Evolutionary conservation across 2,797 vertebrate genomes (phyloP).

Genomic region (Gouania willdenowi): DNA sequence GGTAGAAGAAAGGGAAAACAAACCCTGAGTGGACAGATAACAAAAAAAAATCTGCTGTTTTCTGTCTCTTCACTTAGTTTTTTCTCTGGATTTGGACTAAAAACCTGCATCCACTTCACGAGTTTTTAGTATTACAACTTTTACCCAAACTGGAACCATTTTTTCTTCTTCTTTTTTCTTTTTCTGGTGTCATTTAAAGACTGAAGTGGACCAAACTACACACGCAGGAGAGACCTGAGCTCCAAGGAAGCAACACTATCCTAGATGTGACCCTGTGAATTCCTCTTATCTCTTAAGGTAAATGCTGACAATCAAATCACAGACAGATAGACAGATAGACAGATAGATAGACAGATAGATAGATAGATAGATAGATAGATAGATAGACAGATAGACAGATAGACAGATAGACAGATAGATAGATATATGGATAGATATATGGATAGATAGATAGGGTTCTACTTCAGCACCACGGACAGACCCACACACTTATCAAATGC

Average conservation of each 20-base stretch:
- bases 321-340: conserved; percentile 29
- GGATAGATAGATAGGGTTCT: not conserved
- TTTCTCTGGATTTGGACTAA: no score
- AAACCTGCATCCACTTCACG: no score
- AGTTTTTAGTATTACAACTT: not conserved
- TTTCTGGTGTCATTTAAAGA: not conserved
- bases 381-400: conserved; percentile 6
- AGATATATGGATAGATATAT: conserved; percentile 6
- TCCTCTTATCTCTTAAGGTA: conserved; percentile 73
- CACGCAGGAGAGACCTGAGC: conserved; percentile 41
- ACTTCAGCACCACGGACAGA: conserved; percentile 63
- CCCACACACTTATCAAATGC: conserved; percentile 1
- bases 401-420: conserved; percentile 11
- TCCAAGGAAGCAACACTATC: conserved; percentile 34
- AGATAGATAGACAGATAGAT: conserved; percentile 6
- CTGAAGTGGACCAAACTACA: conserved; percentile 26
- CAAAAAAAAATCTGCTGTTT: no score
- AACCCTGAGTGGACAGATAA: no score
- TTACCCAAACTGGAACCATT: not conserved
- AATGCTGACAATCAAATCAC: no score
- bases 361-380: conserved; percentile 11
- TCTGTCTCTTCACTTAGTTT: conserved; percentile 7
- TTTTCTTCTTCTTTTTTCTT: not conserved
- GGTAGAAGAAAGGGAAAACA: no score
- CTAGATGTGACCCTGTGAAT: conserved; percentile 61